These are phyloP conservation scores for Corythornis vintsioides DNA, from an alignment of 2,113 vertebrate genomes.

Conservation along the genomic window DNA sequence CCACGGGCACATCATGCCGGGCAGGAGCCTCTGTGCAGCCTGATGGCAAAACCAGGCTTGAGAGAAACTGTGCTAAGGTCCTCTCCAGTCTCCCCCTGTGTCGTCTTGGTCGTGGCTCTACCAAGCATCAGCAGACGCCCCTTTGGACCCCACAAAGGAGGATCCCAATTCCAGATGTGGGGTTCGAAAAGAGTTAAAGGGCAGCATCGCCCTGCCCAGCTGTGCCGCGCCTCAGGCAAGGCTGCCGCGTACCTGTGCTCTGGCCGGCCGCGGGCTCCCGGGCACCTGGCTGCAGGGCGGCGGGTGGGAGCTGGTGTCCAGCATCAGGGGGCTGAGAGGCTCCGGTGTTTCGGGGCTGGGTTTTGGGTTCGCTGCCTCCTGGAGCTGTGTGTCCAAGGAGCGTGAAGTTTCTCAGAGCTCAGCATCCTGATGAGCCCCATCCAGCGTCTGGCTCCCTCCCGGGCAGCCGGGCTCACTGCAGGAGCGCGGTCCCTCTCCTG, in stretches of 20 bases:
- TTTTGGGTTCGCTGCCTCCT: neutral
- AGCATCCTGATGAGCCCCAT: neutral
- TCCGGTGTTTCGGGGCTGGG: neutral
- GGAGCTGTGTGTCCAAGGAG: neutral
- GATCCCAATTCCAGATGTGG: neutral
- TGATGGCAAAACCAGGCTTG: neutral
- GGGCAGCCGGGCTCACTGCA: neutral
- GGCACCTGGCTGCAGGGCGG: neutral
- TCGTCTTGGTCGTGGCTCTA: neutral
- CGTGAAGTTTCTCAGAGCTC: neutral
- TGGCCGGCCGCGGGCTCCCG: neutral
- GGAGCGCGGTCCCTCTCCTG: neutral
- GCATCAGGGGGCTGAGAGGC: neutral
- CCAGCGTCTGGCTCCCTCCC: neutral
- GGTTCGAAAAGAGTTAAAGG: neutral
- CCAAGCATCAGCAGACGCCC: neutral
- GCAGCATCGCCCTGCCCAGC: neutral
- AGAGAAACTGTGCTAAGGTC: neutral
- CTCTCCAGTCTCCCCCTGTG: neutral
- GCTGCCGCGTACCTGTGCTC: conserved; percentile 1
- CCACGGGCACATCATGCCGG: conserved; percentile 35
- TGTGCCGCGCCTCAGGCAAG: neutral
- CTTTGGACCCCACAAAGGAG: neutral
- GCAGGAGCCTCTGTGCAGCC: neutral
- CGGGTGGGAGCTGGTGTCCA: neutral